Evolutionary conservation across 2,113 vertebrate genomes (phyloP).

Genomic region (Natator depressus): DNA sequence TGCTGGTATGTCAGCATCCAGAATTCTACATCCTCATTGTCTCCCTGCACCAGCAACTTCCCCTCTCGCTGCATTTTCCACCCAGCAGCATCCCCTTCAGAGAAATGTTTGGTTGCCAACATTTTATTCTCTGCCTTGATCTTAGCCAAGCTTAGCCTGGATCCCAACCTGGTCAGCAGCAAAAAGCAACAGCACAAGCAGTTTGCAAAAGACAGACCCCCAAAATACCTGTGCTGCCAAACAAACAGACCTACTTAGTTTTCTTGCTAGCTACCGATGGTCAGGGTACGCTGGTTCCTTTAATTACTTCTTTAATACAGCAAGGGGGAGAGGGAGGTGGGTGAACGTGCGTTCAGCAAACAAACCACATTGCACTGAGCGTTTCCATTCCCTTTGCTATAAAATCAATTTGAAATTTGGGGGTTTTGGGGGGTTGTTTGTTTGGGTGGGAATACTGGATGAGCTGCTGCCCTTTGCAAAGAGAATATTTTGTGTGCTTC

Average conservation of each 20-base stretch:
- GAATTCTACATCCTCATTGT: background rate
- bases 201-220: background rate
- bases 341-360: background rate
- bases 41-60: background rate
- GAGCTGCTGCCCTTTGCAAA: background rate
- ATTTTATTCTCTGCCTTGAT: background rate
- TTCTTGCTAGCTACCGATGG: background rate
- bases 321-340: background rate
- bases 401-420: background rate
- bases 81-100: background rate
- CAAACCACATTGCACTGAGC: background rate
- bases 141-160: background rate
- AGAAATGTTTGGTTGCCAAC: background rate
- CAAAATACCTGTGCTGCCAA: background rate
- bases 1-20: background rate
- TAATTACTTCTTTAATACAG: background rate
- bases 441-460: background rate
- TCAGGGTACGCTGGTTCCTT: background rate
- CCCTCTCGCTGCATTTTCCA: background rate
- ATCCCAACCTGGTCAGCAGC: background rate
- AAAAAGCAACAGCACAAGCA: background rate
- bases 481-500: background rate
- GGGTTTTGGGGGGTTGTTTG: background rate
- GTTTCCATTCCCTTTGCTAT: background rate
- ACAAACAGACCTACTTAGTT: background rate